These are phyloP conservation scores for Campoletis sonorensis DNA, from an alignment of 1,140 invertebrate species.

Conservation along the genomic window DNA sequence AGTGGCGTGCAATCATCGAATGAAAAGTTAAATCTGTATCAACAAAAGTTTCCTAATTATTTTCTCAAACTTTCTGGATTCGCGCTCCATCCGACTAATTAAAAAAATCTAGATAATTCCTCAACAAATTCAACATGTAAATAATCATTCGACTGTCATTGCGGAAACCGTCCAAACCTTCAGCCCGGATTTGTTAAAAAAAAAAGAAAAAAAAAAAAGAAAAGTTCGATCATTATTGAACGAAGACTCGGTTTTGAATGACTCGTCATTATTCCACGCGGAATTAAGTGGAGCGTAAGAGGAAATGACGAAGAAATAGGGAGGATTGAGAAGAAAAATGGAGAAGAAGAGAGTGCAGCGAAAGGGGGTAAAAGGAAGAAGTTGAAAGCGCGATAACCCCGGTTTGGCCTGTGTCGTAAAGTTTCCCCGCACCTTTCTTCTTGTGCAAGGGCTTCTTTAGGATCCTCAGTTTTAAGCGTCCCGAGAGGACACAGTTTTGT, in stretches of 20 bases:
- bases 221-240: too few species aligned
- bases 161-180: too few species aligned
- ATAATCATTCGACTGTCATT: too few species aligned
- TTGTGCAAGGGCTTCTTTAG: constrained; percentile 31
- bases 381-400: constrained; percentile 50
- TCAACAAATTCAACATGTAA: too few species aligned
- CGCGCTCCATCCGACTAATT: too few species aligned
- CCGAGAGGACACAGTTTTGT: constrained; percentile 41
- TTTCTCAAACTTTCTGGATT: too few species aligned
- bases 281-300: background rate
- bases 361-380: constrained; percentile 42
- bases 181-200: too few species aligned
- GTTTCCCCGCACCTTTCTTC: constrained; percentile 52
- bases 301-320: background rate
- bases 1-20: background rate
- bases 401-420: constrained; percentile 49
- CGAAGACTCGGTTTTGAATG: too few species aligned
- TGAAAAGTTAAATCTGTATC: background rate
- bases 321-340: background rate
- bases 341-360: background rate
- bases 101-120: too few species aligned
- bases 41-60: too few species aligned
- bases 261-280: background rate
- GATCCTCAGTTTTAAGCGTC: constrained; percentile 30
- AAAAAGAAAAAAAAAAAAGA: too few species aligned